phyloP scores from a whole-genome alignment of 1,140 invertebrate species.

The Drosophila suzukii region DNA sequence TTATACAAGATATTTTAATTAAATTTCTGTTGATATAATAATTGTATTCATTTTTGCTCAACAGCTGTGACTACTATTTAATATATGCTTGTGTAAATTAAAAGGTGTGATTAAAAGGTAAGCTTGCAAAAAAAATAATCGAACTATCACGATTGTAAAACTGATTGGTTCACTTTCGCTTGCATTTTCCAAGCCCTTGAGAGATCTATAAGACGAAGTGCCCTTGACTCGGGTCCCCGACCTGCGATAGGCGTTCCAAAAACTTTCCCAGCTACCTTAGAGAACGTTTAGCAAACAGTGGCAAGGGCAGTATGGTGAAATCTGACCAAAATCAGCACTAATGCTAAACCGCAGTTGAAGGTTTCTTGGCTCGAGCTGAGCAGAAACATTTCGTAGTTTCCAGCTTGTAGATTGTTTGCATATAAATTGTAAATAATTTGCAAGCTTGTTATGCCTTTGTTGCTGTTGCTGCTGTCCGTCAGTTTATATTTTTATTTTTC shows the following conservation, averaged over 20 bases:
- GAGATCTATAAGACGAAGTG: neutral
- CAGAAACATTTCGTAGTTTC: conserved; percentile 17
- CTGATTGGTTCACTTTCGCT: neutral
- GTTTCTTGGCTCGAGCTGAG: conserved; percentile 7
- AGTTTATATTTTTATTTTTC: neutral
- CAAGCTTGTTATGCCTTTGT: conserved; percentile 15
- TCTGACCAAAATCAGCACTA: conserved; percentile 34
- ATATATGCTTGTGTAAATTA: neutral
- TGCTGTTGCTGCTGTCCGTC: conserved; percentile 1
- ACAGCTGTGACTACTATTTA: neutral
- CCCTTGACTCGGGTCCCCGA: conserved; percentile 34
- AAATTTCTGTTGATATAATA: neutral
- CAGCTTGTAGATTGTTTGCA: conserved; percentile 32
- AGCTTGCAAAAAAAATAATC: neutral
- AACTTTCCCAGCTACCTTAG: conserved; percentile 43
- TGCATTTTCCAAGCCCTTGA: conserved; percentile 22
- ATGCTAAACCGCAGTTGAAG: conserved; percentile 48
- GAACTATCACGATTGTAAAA: neutral
- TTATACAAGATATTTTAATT: conserved; percentile 6
- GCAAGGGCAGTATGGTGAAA: conserved; percentile 40
- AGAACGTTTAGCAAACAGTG: conserved; percentile 46
- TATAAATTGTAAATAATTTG: conserved; percentile 53
- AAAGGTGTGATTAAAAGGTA: no score
- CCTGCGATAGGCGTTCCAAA: conserved; percentile 21
- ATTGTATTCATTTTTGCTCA: neutral